A percentile compares a stretch with the other conserved stretches of the same genome.
Evolutionary conservation across 2,113 vertebrate species (phyloP).

Genomic region (Nycticebus coucang): DNA sequence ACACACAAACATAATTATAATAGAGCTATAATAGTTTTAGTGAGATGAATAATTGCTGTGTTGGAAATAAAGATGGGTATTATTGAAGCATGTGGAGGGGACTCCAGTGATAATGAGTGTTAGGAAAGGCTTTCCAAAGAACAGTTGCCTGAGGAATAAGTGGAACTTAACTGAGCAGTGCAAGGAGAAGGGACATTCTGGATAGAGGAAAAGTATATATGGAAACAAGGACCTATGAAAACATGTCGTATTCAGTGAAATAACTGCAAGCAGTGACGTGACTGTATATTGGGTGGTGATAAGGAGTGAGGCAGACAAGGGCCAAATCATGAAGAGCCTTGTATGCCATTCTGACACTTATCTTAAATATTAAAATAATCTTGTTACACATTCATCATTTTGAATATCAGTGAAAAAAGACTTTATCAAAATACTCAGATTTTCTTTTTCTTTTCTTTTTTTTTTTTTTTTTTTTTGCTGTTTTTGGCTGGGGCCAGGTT

Average conservation of each 20-base stretch:
- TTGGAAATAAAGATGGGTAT: conserved; percentile 7
- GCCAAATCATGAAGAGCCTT: background rate
- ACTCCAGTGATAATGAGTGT: background rate
- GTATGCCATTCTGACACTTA: background rate
- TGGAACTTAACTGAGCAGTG: background rate
- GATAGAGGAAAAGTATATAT: background rate
- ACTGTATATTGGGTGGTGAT: background rate
- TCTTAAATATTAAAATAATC: background rate
- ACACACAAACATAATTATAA: background rate
- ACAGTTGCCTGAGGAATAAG: background rate
- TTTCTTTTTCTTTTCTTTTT: no score
- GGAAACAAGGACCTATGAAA: background rate
- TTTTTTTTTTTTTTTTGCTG: no score
- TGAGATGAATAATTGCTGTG: background rate
- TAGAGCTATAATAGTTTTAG: background rate
- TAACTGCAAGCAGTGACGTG: background rate
- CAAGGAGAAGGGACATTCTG: background rate
- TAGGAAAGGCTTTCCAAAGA: background rate
- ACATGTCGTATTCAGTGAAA: background rate
- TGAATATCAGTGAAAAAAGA: background rate
- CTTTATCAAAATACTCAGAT: background rate
- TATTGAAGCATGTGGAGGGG: background rate
- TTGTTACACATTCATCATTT: background rate
- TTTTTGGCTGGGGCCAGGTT: no score
- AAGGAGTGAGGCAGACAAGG: background rate